Evolutionary conservation across 1,140 invertebrate species (phyloP).

Genomic region (Leptinotarsa undecemlineata): DNA sequence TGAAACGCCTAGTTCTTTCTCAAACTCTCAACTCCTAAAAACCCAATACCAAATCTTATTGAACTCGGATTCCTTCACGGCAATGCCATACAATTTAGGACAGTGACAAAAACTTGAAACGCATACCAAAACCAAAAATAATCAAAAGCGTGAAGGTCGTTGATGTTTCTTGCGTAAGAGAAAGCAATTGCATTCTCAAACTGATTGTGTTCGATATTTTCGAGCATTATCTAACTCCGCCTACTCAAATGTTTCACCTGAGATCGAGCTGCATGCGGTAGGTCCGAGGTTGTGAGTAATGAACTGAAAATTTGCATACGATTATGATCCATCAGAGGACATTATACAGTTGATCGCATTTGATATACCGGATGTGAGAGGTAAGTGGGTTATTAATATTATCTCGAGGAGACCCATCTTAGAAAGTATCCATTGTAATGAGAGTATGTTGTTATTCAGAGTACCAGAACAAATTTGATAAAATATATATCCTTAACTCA

Average conservation of each 20-base stretch:
- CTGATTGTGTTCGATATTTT: conserved; percentile 10
- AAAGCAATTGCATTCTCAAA: conserved; percentile 24
- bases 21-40: too few relatives aligned
- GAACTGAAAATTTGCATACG: background rate
- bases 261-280: background rate
- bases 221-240: conserved; percentile 4
- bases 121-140: conserved; percentile 9
- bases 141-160: conserved; percentile 12
- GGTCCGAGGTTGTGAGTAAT: background rate
- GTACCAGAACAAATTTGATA: too few relatives aligned
- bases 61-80: background rate
- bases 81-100: background rate
- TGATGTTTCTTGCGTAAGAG: conserved; percentile 16
- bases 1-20: too few relatives aligned
- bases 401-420: too few relatives aligned
- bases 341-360: background rate
- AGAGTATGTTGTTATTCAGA: too few relatives aligned
- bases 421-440: too few relatives aligned
- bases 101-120: background rate
- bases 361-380: background rate
- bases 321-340: background rate
- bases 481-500: too few relatives aligned
- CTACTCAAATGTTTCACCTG: background rate
- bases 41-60: background rate
- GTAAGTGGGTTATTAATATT: background rate